phyloP scores from a whole-genome alignment of 64 coral and sea anemone genomes.

The Porites australiensis region DNA sequence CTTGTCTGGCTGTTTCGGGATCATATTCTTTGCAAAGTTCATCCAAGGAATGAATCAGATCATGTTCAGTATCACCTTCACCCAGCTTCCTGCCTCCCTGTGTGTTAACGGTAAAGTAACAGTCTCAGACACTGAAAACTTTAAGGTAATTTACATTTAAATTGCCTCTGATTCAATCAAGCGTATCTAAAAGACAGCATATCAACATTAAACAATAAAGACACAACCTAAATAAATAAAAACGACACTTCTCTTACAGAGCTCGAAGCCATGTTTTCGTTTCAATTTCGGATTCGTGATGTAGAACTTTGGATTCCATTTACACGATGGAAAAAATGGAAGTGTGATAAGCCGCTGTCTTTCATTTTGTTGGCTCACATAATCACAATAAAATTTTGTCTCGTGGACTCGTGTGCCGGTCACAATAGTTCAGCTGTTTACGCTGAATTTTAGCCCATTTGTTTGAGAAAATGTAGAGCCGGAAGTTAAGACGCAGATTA shows the following conservation, averaged over 20 bases:
- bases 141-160: too few species aligned
- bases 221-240: background rate
- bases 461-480: background rate
- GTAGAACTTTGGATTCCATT: background rate
- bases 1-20: constrained; percentile 57
- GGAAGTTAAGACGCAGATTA: background rate
- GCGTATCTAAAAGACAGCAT: background rate
- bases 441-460: background rate
- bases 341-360: constrained; percentile 17
- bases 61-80: constrained; percentile 72
- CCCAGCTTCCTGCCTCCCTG: constrained; percentile 70
- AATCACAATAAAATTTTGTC: background rate
- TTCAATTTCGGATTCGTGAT: background rate
- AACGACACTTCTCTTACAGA: constrained; percentile 46
- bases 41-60: constrained; percentile 45
- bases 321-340: background rate
- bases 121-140: background rate
- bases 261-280: constrained; percentile 68
- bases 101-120: background rate
- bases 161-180: background rate
- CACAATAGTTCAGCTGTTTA: background rate
- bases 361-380: background rate
- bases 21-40: constrained; percentile 63
- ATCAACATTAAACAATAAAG: background rate
- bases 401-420: background rate